Conservation (phyloP, 2,888 invertebrate genomes). For the Argyresthia albistria region DNA sequence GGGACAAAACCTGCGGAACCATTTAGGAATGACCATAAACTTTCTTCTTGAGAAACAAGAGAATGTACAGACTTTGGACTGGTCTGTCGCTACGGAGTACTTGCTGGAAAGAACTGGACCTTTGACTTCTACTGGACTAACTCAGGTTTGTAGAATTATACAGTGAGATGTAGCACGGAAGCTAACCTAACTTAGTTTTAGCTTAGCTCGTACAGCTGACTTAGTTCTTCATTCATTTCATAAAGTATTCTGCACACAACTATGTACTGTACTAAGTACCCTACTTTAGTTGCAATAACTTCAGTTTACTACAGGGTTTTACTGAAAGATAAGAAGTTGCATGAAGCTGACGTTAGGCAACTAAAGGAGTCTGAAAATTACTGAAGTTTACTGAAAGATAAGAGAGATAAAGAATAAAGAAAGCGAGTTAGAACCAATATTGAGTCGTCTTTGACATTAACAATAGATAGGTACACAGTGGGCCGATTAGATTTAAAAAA, state of each 20-base stretch:
- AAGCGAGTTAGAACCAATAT: neutral
- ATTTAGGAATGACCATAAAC: slow-evolving; percentile 71
- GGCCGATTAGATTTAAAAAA: too few species aligned
- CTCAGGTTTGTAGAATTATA: slow-evolving; percentile 57
- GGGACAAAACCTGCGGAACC: slow-evolving; percentile 75
- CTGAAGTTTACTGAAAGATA: too few species aligned
- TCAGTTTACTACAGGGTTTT: too few species aligned
- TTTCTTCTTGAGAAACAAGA: slow-evolving; percentile 54
- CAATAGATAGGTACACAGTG: neutral
- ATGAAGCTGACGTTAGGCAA: too few species aligned
- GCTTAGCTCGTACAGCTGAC: too few species aligned
- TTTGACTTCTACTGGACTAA: slow-evolving; percentile 74
- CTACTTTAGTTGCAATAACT: too few species aligned
- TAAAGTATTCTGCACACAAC: too few species aligned
- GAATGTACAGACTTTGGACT: slow-evolving; percentile 65
- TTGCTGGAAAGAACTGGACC: slow-evolving; percentile 68
- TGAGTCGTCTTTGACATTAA: neutral
- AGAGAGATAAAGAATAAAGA: neutral
- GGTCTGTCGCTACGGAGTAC: slow-evolving; percentile 71
- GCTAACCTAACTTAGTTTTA: too few species aligned
- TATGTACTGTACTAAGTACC: too few species aligned
- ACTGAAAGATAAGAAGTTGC: too few species aligned
- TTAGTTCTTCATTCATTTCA: too few species aligned
- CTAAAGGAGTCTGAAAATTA: too few species aligned
- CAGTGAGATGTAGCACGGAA: neutral